phyloP scores from a whole-genome alignment of 1,140 invertebrate species.

The Anadara kagoshimensis region DNA sequence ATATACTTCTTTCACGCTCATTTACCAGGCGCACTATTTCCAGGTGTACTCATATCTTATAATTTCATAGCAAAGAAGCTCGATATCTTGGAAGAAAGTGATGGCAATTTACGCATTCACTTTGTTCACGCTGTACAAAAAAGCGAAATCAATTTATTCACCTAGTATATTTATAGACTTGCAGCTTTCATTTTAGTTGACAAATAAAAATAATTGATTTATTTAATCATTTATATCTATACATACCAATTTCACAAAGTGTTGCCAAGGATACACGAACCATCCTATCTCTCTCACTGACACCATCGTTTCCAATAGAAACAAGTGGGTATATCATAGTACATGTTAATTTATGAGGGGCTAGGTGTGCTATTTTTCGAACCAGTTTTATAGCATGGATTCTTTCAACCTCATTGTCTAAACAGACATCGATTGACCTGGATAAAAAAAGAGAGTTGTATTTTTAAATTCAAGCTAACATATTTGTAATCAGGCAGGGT shows the following conservation, averaged over 20 bases:
- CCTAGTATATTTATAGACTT: too few species aligned
- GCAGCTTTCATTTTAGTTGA: background rate
- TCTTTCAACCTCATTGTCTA: constrained; percentile 90
- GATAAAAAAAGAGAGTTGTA: constrained; percentile 61
- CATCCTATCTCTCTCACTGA: constrained; percentile 85
- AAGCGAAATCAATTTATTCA: too few species aligned
- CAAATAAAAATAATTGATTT: background rate
- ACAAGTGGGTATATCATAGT: constrained; percentile 84
- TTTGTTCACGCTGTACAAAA: too few species aligned
- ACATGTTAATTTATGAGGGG: constrained; percentile 80
- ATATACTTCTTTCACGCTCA: too few species aligned
- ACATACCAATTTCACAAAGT: constrained; percentile 86
- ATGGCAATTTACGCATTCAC: too few species aligned
- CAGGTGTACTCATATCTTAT: too few species aligned
- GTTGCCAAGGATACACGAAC: constrained; percentile 88
- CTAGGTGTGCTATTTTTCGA: constrained; percentile 81
- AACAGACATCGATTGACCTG: constrained; percentile 84
- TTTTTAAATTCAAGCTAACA: too few species aligned
- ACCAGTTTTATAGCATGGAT: constrained; percentile 91
- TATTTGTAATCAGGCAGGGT: too few species aligned
- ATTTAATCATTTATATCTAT: background rate
- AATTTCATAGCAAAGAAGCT: too few species aligned
- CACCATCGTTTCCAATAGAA: constrained; percentile 85
- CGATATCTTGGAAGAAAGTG: too few species aligned
- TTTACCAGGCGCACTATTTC: too few species aligned